Base-by-base conservation (phyloP, 2,888 invertebrate genomes). In the Azorinus chamasolen region DNA sequence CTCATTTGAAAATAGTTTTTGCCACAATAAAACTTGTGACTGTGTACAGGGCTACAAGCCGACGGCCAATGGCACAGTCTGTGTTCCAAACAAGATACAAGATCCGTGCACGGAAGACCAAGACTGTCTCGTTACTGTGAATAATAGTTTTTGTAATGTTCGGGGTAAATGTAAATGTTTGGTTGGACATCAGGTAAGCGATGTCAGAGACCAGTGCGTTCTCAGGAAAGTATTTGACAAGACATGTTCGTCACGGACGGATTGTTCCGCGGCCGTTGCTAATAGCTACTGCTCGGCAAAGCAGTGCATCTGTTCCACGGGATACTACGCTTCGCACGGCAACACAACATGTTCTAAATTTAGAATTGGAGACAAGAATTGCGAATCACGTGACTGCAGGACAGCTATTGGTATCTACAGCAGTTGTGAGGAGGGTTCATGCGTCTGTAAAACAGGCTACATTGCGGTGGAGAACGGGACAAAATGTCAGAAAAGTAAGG, bases 281-380 rank as follows among this genome's bases (percentile, higher is more conserved):
- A 27, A 82, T 58, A 83, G 87, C 51, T 62, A 51, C 16, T 87
- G 87, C 45, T 25, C 54, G n/a, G 50, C 50, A 1, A 58, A 75
- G 14, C 57, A 72, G n/a, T 84, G 86, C 32, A 25, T 72, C 16
- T 87, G 87, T 65, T 62, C 53, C 43, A 65, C 81, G n/a, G 83
- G 84, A 2, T 77, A 69, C 43, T 71, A 77, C 20, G 68, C 70
- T 1, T 58, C 68, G 1, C 50, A 65, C n/a, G 69, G 72, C 16
- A 78, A 77, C 18, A 46, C 53, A n/a, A 71, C 73, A 8, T 84
- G 84, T 39, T 79, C 66, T 6, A 66, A 62, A 24, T 74, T 78
- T 43, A 74, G 57, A 55, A 80, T 85, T 14, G 83, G 80, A 0
- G 82, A 85, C 48, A 32, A 46, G 2, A 79, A 74, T 22, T 86